phyloP scores from a whole-genome alignment of 2,113 vertebrate genomes.

The Excalfactoria chinensis region DNA sequence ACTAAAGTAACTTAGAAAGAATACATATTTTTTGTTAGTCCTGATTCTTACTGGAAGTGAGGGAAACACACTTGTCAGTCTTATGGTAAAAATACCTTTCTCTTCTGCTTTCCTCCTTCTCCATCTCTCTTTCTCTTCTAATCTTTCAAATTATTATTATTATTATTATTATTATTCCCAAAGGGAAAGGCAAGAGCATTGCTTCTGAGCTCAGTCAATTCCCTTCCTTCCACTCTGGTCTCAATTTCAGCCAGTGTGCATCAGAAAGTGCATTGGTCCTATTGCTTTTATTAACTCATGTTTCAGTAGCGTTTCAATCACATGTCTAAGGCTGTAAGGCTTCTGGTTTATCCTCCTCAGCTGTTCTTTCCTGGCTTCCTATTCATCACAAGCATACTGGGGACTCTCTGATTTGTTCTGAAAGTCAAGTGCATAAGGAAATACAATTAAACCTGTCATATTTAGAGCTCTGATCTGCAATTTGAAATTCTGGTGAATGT shows the following conservation, averaged over 20 bases:
- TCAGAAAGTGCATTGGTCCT: slow-evolving; percentile 30
- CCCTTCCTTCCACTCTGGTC: background rate
- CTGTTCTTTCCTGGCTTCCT: background rate
- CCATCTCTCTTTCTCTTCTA: background rate
- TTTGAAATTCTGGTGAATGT: background rate
- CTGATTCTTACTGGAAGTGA: background rate
- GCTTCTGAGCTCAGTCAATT: background rate
- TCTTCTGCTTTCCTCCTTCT: background rate
- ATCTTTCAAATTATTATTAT: background rate
- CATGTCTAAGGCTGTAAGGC: background rate
- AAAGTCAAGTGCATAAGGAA: background rate
- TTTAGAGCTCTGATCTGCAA: background rate
- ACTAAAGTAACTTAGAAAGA: background rate
- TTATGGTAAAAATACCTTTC: background rate
- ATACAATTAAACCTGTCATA: background rate
- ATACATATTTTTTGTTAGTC: background rate
- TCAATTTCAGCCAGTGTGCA: background rate
- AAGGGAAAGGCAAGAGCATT: background rate
- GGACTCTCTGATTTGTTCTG: slow-evolving; percentile 4
- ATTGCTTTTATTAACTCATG: slow-evolving; percentile 38
- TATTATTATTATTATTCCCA: background rate
- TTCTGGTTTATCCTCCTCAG: background rate
- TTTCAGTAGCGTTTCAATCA: slow-evolving; percentile 11
- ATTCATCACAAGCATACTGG: slow-evolving; percentile 11
- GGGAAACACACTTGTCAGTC: background rate